Conservation (phyloP, 1,140 invertebrate genomes). For the Bombus polaris region DNA sequence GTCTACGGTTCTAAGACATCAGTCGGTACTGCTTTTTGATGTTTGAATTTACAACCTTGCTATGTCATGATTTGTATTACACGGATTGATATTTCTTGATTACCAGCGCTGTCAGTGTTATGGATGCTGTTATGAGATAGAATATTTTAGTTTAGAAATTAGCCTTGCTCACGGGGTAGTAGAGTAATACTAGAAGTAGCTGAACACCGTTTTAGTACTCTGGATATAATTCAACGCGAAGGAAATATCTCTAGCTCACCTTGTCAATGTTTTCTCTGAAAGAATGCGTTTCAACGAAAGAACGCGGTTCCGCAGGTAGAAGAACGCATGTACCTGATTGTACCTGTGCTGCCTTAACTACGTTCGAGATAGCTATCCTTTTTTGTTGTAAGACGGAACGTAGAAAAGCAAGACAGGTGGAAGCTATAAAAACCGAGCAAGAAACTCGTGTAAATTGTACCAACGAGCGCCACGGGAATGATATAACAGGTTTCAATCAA, state of each 20-base stretch:
- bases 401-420: neutral
- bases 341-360: neutral
- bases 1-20: no score
- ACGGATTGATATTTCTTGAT: neutral
- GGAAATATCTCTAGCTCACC: constrained; percentile 22
- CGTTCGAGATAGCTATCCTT: neutral
- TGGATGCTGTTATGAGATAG: no score
- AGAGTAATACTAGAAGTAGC: no score
- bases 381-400: neutral
- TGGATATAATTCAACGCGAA: neutral
- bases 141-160: neutral
- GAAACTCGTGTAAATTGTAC: constrained; percentile 9
- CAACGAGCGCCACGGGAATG: neutral
- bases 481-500: neutral
- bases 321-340: neutral
- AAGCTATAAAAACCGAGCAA: neutral
- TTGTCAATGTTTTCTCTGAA: constrained; percentile 39
- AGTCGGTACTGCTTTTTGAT: no score
- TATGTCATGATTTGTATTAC: neutral
- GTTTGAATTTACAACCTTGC: neutral
- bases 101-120: neutral
- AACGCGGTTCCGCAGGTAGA: neutral
- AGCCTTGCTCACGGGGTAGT: neutral
- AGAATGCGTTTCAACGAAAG: constrained; percentile 36
- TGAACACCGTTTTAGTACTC: no score